These are phyloP conservation scores for Netelia melanura DNA, from an alignment of 2,888 invertebrate genomes.

Conservation along the genomic window DNA sequence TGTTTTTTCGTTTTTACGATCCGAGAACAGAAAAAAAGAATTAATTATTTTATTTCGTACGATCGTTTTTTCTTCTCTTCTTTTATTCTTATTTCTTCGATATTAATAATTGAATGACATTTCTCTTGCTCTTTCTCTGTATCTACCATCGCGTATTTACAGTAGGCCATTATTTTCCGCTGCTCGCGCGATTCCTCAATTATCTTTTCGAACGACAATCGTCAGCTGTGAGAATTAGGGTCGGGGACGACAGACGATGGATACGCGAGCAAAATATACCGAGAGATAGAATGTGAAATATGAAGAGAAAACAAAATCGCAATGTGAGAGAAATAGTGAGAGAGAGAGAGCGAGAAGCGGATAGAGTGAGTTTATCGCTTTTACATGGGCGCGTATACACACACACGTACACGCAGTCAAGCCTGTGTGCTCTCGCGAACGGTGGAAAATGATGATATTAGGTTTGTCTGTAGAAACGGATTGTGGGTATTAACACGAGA, in stretches of 20 bases:
- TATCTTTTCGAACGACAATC: slow-evolving; percentile 49
- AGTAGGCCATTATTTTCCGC: neutral
- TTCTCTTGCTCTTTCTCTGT: slow-evolving; percentile 8
- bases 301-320: slow-evolving; percentile 3
- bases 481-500: slow-evolving; percentile 53
- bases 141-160: neutral
- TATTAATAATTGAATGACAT: slow-evolving; percentile 7
- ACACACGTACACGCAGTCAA: slow-evolving; percentile 3
- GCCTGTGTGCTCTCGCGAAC: slow-evolving; percentile 47
- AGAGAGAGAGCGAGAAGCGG: neutral
- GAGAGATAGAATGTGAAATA: slow-evolving; percentile 54
- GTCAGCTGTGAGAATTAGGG: slow-evolving; percentile 59
- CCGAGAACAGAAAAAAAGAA: slow-evolving; percentile 28
- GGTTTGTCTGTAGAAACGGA: slow-evolving; percentile 32
- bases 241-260: slow-evolving; percentile 57
- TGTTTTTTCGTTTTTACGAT: neutral
- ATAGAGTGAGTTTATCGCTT: slow-evolving; percentile 55
- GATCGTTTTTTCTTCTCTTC: slow-evolving; percentile 8
- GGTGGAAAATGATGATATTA: slow-evolving; percentile 51
- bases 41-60: neutral
- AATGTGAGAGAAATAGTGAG: slow-evolving; percentile 12
- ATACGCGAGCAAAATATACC: slow-evolving; percentile 43
- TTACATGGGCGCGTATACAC: slow-evolving; percentile 11
- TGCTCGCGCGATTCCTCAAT: slow-evolving; percentile 36
- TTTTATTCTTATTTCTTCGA: neutral